Percentiles rank a stretch among this genome's conserved stretches.
These are phyloP conservation scores for Pipra filicauda DNA, from an alignment of 2,113 vertebrate genomes.

Conservation along the genomic window DNA sequence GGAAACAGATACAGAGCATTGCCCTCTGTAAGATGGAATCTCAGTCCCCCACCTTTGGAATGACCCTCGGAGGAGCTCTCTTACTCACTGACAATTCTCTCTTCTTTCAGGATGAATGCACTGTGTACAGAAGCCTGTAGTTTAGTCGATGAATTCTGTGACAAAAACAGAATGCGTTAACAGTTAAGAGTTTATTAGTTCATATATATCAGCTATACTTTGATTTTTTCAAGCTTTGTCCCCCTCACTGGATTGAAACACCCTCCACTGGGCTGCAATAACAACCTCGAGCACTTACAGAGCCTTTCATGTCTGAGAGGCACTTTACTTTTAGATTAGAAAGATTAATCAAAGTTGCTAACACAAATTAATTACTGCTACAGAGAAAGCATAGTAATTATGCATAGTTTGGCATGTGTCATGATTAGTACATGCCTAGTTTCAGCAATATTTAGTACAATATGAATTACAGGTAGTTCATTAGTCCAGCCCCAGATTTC, in stretches of 20 bases:
- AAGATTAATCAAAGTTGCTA: conserved; percentile 64
- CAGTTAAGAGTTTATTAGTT: background rate
- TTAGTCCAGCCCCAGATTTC: conserved; percentile 55
- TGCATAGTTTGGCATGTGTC: conserved; percentile 55
- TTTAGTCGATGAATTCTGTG: background rate
- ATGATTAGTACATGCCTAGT: conserved; percentile 57
- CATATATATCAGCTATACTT: background rate
- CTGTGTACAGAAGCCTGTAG: background rate
- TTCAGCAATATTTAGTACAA: conserved; percentile 58
- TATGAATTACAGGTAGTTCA: conserved; percentile 58
- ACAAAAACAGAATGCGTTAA: background rate
- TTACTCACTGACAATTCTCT: background rate
- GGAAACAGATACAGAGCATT: background rate
- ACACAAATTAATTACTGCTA: conserved; percentile 65
- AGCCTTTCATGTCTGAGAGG: conserved; percentile 58
- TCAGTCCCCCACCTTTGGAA: background rate
- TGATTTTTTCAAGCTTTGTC: background rate
- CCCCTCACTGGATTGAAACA: background rate
- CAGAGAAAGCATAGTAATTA: conserved; percentile 56
- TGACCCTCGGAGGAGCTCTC: background rate
- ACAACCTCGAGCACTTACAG: background rate
- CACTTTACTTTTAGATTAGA: conserved; percentile 51
- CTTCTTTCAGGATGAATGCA: background rate
- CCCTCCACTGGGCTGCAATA: background rate
- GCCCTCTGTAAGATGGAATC: background rate